A percentile compares a stretch with the other conserved stretches of the same genome.
phyloP scores from a whole-genome alignment of 2,113 vertebrate genomes.

The Pterocles gutturalis region DNA sequence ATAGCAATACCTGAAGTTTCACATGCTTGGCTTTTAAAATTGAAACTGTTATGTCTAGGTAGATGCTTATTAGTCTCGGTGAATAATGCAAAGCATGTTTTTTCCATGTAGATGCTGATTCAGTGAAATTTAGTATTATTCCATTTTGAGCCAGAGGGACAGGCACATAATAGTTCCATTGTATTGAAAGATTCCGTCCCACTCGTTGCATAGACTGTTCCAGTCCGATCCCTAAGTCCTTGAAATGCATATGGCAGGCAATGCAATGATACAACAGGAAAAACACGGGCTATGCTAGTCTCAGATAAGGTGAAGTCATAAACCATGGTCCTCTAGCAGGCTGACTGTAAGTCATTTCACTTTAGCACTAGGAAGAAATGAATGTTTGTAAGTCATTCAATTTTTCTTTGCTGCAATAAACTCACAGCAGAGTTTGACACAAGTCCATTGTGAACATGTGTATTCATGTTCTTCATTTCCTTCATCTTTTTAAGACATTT shows the following conservation, averaged over 20 bases:
- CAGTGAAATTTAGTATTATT: neutral
- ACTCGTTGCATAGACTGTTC: neutral
- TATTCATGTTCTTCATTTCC: neutral
- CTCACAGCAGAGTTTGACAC: neutral
- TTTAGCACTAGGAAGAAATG: neutral
- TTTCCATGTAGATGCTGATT: neutral
- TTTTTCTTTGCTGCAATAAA: neutral
- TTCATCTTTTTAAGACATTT: neutral
- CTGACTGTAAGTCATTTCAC: neutral
- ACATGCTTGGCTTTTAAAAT: neutral
- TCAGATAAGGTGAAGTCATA: neutral
- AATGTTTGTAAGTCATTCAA: neutral
- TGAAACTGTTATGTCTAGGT: neutral
- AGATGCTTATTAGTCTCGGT: neutral
- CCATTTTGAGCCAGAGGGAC: neutral
- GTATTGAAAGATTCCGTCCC: neutral
- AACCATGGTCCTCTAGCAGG: neutral
- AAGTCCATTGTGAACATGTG: neutral
- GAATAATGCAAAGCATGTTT: neutral
- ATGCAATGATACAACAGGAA: neutral
- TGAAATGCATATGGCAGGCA: neutral
- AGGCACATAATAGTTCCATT: neutral
- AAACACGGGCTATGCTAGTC: neutral
- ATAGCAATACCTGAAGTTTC: neutral
- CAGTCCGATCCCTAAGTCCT: neutral